Base-by-base conservation (phyloP, 2,888 invertebrate genomes). In the Norana najaformis region DNA sequence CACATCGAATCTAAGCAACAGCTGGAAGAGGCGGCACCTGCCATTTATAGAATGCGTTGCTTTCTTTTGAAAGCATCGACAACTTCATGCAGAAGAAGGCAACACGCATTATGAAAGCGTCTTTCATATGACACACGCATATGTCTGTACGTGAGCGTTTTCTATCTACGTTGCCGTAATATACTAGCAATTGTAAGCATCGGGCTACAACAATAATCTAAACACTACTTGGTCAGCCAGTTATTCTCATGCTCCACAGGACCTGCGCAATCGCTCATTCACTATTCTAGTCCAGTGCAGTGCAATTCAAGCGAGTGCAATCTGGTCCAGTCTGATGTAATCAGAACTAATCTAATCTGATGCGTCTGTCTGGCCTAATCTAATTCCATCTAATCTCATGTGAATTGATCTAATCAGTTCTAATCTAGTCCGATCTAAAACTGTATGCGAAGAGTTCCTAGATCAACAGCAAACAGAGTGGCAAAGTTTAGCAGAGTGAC, bases 111-210 rank as follows among this genome's bases (percentile, higher is more conserved):
- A 69, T 30, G n/a, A 69, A 69, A 69, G n/a, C 11, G 69, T 69
- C 69, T 69, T 69, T 69, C 69, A 69, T n/a, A 69, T n/a, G 69
- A 69, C 69, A n/a, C 69, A 69, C 30, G 8, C 47, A 69, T 69
- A n/a, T 69, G 69, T 69, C n/a, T n/a, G 69, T n/a, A 69, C 69
- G 69, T 69, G 69, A 69, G 69, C 30, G 69, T n/a, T 69, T 69
- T 69, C 30, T n/a, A 69, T 69, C 30, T 69, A 69, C n/a, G 69
- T 13, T n/a, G n/a, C n/a, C 30, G n/a, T 69, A n/a, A 6, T n/a
- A 69, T 8, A n/a, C 69, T n/a, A 69, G 30, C 69, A 69, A 69
- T 69, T 69, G n/a, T n/a, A 69, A 30, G n/a, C 13, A 69, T 16
- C 30, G 69, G n/a, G n/a, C 30, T n/a, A 69, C 69, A 41, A 41